Base-by-base conservation (phyloP, 2,113 vertebrate genomes). In the Epinephelus moara region DNA sequence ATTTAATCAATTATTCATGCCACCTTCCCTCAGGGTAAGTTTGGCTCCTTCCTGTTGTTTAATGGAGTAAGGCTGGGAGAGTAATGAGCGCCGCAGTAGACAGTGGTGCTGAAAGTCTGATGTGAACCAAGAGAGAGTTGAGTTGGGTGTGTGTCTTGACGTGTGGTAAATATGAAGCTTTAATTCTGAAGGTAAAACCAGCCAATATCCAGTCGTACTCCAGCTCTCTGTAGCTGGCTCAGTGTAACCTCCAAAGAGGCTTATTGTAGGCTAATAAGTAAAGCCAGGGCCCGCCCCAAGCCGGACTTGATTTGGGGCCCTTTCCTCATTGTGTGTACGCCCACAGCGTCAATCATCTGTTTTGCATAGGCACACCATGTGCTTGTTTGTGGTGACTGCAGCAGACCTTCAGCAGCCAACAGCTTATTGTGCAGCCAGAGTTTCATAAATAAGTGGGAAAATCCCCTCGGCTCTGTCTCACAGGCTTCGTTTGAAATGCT, bases 401-500 rank as follows among this genome's bases (percentile, higher is more conserved):
- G 45, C 6, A 27, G 40, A 42, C 40, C 40, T 42, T 42, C 10
- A 42, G 7, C 40, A 9, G 40, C 40, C 40, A 42, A 4, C 40
- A 17, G 37, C 75, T 67, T 45, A 21, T 55, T 45, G 47, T 5
- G 5, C 42, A 17, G 50, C 33, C 27, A 6, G 30, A 63, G 30
- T 40, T 70, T 70, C 8, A 42, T 23, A 18, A 42, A 18, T 11
- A 70, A 25, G 25, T 19, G 64, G 13, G n/a, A 1, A 4, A 47
- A 23, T 37, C 1, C 13, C 45, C 60, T 27, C 17, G 47, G 69
- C 40, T 73, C 53, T 5, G 6, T 45, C 80, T 69, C 56, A 1
- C 23, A 67, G 80, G 71, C 47, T 33, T 69, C 4, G 68, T 61
- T 53, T 47, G 23, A 69, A 13, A 12, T 59, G 62, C 49, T 57